Base-by-base conservation (phyloP, 2,797 vertebrate species). In the Triplophysa yarkandensis region DNA sequence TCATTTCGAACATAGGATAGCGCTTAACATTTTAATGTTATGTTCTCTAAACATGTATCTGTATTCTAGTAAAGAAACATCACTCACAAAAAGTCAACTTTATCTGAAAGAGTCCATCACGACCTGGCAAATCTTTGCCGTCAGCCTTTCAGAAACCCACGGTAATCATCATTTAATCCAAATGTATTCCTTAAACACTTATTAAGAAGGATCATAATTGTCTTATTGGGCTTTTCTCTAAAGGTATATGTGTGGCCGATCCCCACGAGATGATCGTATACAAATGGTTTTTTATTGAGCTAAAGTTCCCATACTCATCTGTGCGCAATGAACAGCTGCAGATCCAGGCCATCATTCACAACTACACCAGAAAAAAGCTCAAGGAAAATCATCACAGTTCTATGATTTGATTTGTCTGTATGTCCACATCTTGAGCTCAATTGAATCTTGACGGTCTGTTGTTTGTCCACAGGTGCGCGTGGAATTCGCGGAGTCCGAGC, bases 291-390 rank as follows among this genome's bases (percentile, higher is more conserved):
- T 98, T 96, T 82, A 88, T 97, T 0, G 95, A 96, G 71, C 90
- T 98, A 6, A 92, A 86, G 61, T 74, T 96, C n/a, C 95, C 95
- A 1, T 95, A 94, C 83, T 95, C 96, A 0, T 95, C 93, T 2
- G 93, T 96, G 25, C 92, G 91, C 41, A 94, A 95, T 0, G 95
- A 96, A 76, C 95, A 97, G 75, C 84, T 98, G 73, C 95, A 97
- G 84, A 83, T 98, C 54, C 93, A 93, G 0, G 94, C 94, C 0
- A 48, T 98, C 61, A 91, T 97, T 41, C 94, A 95, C 90, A 98
- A 97, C 89, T 94, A 95, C 83, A 66, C 68, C 19, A 63, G 62
- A 4, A 74, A 28, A 14, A 62, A 48, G 21, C 27, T 77, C 0
- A 65, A 21, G 77, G 82, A 81, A 66, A 64, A 32, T 10, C 19